Base-by-base conservation (phyloP, 2,113 vertebrate genomes). In the Spizaetus ornatus region DNA sequence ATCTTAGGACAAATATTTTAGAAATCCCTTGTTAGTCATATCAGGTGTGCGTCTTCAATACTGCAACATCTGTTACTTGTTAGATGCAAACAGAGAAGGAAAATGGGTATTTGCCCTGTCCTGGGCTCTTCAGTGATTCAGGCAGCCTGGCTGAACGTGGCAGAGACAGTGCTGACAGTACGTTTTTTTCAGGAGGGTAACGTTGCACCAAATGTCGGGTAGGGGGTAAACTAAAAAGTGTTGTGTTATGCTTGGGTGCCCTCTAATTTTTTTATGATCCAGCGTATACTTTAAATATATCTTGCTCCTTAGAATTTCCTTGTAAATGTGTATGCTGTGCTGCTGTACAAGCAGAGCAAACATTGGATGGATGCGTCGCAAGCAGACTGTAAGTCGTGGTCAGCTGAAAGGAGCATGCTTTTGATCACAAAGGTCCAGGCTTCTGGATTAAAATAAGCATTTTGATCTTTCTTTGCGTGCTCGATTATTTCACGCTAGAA, bases 1-100 rank as follows among this genome's bases (percentile, higher is more conserved):
- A 74, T 86, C 86, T 80, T 66, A 93, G 92, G 88, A 66, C 53
- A 74, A 70, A 79, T 89, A 91, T 95, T 96, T 97, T 50, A 92
- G 86, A 97, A 96, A 95, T 65, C 74, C 63, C 93, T 95, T 93
- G 74, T 88, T 87, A 93, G 66, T 88, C 59, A 69, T 67, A 91
- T 96, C 79, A 96, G 96, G 66, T 97, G 34, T 91, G 45, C 4
- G 7, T 86, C 94, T 81, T 94, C 82, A 82, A n/a, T 76, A 76
- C 63, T 42, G 85, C 29, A 91, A 88, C 86, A 94, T 83, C 89
- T 98, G 92, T 84, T 96, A 91, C 84, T 95, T 97, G 89, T 88
- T 93, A 92, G 81, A 65, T 78, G 83, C 73, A 91, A 91, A 80
- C 78, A 40, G 88, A 52, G 88, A 93, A 86, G 74, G 67, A 84